Base-by-base conservation (phyloP, 1,140 invertebrate species). In the Megalopta genalis region DNA sequence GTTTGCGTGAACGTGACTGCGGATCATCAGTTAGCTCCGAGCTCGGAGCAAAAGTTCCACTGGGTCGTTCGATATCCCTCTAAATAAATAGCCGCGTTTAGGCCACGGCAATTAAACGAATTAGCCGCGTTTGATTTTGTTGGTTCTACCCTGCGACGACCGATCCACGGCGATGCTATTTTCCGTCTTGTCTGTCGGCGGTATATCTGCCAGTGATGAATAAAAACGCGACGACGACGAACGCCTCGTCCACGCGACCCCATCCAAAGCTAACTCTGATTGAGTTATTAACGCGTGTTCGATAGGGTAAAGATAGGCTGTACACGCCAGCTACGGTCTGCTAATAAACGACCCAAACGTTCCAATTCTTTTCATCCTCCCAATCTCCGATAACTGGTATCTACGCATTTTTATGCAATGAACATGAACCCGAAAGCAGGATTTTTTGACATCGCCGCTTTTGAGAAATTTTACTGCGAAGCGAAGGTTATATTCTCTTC, bases 101-200 rank as follows among this genome's bases (percentile, higher is more conserved):
- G 88, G 86, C 87, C 88, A 89, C 74, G 84, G 83, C 84, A 87
- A 90, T 90, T 90, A 90, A 90, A 87, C 86, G 88, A 89, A 89
- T 89, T 90, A 89, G 86, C 77, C 79, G 84, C 81, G 82, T 89
- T 89, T 88, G 88, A 90, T 90, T 90, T 89, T 87, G 89, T 89
- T 90, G 86, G 67, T 77, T 83, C 65, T 60, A 66, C 74, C 73
- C 80, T 87, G 39, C 39, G 67, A 2, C 77, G 25, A 37, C 81
- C 27, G 64, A n/a, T n/a, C n/a, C n/a, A n/a, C n/a, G n/a, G n/a
- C n/a, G n/a, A n/a, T n/a, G n/a, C n/a, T n/a, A n/a, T n/a, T n/a
- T n/a, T n/a, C n/a, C n/a, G n/a, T 39, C 74, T 60, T 42, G 57
- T 32, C 6, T 57, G 6, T 2, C 23, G n/a, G n/a, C 39, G 59